These are phyloP conservation scores for Phrynosoma platyrhinos DNA, from an alignment of 2,113 vertebrate species.

Conservation along the genomic window DNA sequence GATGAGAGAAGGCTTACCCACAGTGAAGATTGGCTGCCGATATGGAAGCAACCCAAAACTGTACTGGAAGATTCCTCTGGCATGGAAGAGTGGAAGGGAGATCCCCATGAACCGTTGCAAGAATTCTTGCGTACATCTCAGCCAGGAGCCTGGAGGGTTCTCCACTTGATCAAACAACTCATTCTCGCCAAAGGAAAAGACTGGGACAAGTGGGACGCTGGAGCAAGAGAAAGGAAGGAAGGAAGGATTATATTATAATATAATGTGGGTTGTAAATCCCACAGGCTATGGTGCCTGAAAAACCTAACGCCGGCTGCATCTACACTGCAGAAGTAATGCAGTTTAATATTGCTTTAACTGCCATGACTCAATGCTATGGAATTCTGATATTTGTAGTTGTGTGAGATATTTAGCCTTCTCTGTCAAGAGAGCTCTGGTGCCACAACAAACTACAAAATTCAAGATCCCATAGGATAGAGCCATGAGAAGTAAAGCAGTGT, in stretches of 20 bases:
- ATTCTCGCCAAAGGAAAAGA: slow-evolving; percentile 96
- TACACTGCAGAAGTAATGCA: too few relatives aligned
- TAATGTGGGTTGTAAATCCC: too few relatives aligned
- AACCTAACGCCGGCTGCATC: too few relatives aligned
- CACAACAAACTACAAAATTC: too few relatives aligned
- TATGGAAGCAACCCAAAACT: slow-evolving; percentile 91
- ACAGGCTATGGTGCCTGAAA: too few relatives aligned
- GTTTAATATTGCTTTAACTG: too few relatives aligned
- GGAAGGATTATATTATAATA: not conserved
- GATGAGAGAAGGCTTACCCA: slow-evolving; percentile 81
- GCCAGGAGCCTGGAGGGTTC: slow-evolving; percentile 85
- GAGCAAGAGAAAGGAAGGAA: not conserved
- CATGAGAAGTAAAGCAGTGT: too few relatives aligned
- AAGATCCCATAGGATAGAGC: too few relatives aligned
- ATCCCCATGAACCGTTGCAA: slow-evolving; percentile 90
- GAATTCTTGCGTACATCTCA: slow-evolving; percentile 81
- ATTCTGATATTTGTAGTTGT: too few relatives aligned
- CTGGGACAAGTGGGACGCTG: slow-evolving; percentile 86
- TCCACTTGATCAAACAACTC: slow-evolving; percentile 88
- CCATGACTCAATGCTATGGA: too few relatives aligned
- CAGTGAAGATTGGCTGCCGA: slow-evolving; percentile 85
- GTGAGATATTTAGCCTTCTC: too few relatives aligned
- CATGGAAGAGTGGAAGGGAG: slow-evolving; percentile 91
- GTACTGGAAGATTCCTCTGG: slow-evolving; percentile 94
- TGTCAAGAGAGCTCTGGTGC: too few relatives aligned